phyloP scores from a whole-genome alignment of 2,113 vertebrate genomes.

The Monarcha castaneiventris region DNA sequence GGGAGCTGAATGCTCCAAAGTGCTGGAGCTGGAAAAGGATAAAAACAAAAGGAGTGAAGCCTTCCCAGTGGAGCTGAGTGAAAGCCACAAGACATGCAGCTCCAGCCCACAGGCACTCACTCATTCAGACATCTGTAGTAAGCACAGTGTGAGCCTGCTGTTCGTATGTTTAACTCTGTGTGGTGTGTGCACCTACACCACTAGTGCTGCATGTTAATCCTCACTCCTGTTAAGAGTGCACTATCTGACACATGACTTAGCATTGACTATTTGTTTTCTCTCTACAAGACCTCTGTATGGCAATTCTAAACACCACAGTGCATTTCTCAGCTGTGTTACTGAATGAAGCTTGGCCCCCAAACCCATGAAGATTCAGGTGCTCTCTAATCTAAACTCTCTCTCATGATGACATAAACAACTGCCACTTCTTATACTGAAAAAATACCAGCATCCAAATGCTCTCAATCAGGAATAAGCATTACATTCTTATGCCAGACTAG shows the following conservation, averaged over 20 bases:
- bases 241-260: not conserved
- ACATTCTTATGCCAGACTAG: not conserved
- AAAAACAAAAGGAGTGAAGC: conserved; percentile 62
- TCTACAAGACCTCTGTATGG: not conserved
- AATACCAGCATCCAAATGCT: not conserved
- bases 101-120: conserved; percentile 36
- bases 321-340: not conserved
- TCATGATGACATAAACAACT: not conserved
- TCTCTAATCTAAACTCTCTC: not conserved
- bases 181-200: conserved; percentile 31
- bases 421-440: not conserved
- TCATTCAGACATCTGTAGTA: conserved; percentile 31
- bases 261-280: not conserved
- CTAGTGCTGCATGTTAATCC: not conserved
- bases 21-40: conserved; percentile 57
- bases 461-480: not conserved
- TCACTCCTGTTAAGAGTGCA: not conserved
- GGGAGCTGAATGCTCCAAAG: conserved; percentile 62
- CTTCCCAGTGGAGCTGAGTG: conserved; percentile 54
- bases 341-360: not conserved
- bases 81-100: conserved; percentile 69
- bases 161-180: conserved; percentile 37
- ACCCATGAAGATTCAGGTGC: not conserved
- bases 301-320: not conserved
- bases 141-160: conserved; percentile 35